Percentiles rank a stretch among this genome's conserved stretches.
Conservation (phyloP, 2,888 invertebrate species). For the Galerucella pusilla region DNA sequence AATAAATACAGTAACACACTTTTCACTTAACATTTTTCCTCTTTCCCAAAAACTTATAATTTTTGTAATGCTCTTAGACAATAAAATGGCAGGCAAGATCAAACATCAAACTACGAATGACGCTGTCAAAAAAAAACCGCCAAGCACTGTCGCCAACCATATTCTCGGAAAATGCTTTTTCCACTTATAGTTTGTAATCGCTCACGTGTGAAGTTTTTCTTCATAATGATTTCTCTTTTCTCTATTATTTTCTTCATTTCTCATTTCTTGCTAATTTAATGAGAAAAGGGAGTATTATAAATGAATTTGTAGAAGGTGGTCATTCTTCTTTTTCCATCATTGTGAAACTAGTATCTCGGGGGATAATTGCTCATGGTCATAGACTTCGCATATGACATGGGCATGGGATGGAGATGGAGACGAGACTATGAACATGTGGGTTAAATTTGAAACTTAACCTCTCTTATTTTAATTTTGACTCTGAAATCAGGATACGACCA, state of each 20-base stretch:
- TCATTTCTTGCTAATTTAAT: no score
- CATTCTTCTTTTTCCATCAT: no score
- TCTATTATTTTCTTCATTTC: no score
- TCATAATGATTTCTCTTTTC: no score
- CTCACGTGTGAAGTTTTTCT: neutral
- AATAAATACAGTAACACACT: neutral
- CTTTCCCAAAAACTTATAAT: neutral
- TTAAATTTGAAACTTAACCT: neutral
- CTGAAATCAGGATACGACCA: neutral
- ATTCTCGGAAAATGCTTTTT: neutral
- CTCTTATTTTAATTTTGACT: neutral
- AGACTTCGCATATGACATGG: no score
- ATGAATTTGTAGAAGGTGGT: no score
- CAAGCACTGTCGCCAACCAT: neutral
- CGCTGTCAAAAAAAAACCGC: constrained; percentile 10
- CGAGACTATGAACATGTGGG: neutral
- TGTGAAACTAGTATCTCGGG: no score
- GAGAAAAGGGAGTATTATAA: no score
- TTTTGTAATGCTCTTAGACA: neutral
- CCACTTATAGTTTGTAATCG: neutral
- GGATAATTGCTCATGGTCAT: no score
- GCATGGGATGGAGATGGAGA: no score
- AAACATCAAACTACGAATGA: constrained; percentile 10
- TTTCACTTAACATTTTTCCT: neutral
- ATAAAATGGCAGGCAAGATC: constrained; percentile 8